Base-by-base conservation (phyloP, 1,140 invertebrate species). In the Drosophila lini region DNA sequence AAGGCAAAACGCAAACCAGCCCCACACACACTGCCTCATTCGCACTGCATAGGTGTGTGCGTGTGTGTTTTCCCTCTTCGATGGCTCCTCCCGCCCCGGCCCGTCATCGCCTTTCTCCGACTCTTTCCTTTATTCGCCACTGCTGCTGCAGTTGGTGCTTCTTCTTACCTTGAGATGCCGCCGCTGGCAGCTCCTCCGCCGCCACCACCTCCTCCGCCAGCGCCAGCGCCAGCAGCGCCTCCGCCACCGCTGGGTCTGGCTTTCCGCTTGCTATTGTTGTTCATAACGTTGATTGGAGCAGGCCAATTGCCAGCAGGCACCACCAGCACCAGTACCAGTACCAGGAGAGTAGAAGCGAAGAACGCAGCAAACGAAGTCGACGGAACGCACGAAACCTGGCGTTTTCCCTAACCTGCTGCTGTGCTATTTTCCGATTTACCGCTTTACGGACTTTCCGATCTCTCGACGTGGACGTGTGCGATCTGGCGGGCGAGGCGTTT, bases 211-310 rank as follows among this genome's bases (percentile, higher is more conserved):
- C 76, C 78, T 32, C 80, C 56, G n/a, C 34, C 25, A 31, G 80
- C 65, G 73, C 78, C 78, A 61, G 70, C 78, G 64, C 76, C 64
- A 57, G 44, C 40, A 11, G 48, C 48, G 32, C 70, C 71, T 38
- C 76, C 74, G 48, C 78, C 79, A 59, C 79, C 80, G 31, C 83
- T 88, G 65, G 90, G 90, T 81, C 90, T 90, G 86, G 88, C 90
- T 90, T 91, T 91, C 59, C 90, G 90, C 84, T 91, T 91, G 71
- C 83, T 91, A 83, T 86, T 86, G 82, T 84, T 91, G 74, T 91
- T 91, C 80, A 84, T 91, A 77, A 74, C 78, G 65, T 75, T 50
- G 62, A 79, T 84, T 61, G 62, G 71, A 50, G 69, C 62, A 60
- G 65, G 55, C 76, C 74, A 70, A 78, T 78, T 78, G 67, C 61